phyloP scores from a whole-genome alignment of 2,888 invertebrate species.

The Spatulosminthurus flaviceps region DNA sequence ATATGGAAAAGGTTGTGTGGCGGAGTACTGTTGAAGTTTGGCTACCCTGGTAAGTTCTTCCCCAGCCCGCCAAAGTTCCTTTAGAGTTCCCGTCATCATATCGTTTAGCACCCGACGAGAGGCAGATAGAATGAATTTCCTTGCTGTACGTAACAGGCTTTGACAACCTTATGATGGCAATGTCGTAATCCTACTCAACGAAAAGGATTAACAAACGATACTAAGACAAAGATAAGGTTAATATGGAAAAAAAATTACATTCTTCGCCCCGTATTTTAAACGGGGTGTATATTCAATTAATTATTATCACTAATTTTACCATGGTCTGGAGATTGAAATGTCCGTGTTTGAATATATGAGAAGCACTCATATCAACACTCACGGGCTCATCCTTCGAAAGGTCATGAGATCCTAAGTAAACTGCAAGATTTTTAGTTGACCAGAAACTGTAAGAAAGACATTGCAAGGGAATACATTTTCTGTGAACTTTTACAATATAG shows the following conservation, averaged over 20 bases:
- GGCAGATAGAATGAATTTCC: constrained; percentile 79
- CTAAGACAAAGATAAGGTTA: no score
- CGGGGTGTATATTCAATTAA: no score
- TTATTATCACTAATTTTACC: neutral
- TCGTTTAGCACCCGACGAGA: constrained; percentile 71
- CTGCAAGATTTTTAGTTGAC: neutral
- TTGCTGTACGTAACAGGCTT: constrained; percentile 78
- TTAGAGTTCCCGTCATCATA: constrained; percentile 77
- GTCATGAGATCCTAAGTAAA: neutral
- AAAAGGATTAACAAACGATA: neutral
- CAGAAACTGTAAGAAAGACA: neutral
- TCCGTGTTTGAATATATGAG: neutral
- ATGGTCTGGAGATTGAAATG: neutral
- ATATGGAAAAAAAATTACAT: no score
- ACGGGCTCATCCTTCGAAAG: neutral
- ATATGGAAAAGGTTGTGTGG: constrained; percentile 84
- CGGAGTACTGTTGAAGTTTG: constrained; percentile 82
- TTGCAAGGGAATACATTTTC: no score
- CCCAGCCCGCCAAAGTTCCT: constrained; percentile 89
- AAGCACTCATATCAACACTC: neutral
- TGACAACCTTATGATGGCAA: constrained; percentile 81
- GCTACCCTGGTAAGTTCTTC: constrained; percentile 70
- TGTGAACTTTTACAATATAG: no score
- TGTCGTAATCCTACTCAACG: constrained; percentile 77
- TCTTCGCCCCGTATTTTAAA: no score